These are phyloP conservation scores for honey bee (Apis mellifera) DNA, from an alignment of 1,140 invertebrate genomes.

Conservation along the genomic window Amel_HAv3.1 CM009944.2:6608501-6609000, in stretches of 20 bases:
- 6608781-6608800: background rate
- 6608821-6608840: background rate
- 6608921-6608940: background rate
- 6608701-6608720: background rate
- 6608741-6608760: background rate
- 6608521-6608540: background rate
- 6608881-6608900: no score
- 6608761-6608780: background rate
- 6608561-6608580: background rate
- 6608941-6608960: background rate
- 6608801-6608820: background rate
- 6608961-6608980: background rate
- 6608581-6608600: background rate
- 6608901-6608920: background rate
- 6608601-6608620: conserved; percentile 3
- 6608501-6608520: background rate
- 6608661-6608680: conserved; percentile 21
- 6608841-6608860: background rate
- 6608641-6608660: background rate
- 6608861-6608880: no score
- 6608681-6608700: conserved; percentile 39
- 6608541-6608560: background rate
- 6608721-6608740: background rate
- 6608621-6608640: background rate
- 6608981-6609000: no score